These are phyloP conservation scores for Dromaius novaehollandiae DNA, from an alignment of 2,113 vertebrate species.

Conservation along the genomic window DNA sequence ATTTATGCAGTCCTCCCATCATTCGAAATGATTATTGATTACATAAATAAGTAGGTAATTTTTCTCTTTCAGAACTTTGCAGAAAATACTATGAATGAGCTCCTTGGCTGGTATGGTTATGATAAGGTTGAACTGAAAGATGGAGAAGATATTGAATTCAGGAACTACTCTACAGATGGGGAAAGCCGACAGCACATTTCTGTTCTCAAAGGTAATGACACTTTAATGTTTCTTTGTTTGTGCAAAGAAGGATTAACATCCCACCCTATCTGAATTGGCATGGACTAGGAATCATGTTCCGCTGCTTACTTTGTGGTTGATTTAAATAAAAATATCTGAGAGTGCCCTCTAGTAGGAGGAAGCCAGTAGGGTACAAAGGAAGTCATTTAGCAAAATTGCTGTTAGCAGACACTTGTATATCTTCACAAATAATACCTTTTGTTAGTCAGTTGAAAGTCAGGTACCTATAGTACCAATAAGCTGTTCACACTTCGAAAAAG, in stretches of 20 bases:
- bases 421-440: background rate
- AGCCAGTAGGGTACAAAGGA: background rate
- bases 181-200: constrained; percentile 97
- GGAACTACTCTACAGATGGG: constrained; percentile 88
- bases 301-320: constrained; percentile 36
- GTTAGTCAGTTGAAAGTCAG: background rate
- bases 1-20: constrained; percentile 72
- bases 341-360: constrained; percentile 8
- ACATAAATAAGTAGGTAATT: constrained; percentile 75
- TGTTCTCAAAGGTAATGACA: constrained; percentile 94
- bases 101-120: constrained; percentile 99
- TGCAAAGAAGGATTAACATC: constrained; percentile 62
- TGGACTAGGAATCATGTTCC: constrained; percentile 36
- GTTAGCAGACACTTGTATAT: background rate
- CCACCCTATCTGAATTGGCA: constrained; percentile 42
- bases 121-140: constrained; percentile 99
- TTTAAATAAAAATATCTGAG: constrained; percentile 37
- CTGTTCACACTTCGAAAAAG: background rate
- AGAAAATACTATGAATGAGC: constrained; percentile 99
- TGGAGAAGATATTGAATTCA: constrained; percentile 95
- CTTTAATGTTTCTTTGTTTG: constrained; percentile 68
- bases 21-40: constrained; percentile 77
- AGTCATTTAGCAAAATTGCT: constrained; percentile 24
- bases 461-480: background rate
- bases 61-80: constrained; percentile 94